Base-by-base conservation (phyloP, 1,140 invertebrate genomes). In the Centruroides vittatus region DNA sequence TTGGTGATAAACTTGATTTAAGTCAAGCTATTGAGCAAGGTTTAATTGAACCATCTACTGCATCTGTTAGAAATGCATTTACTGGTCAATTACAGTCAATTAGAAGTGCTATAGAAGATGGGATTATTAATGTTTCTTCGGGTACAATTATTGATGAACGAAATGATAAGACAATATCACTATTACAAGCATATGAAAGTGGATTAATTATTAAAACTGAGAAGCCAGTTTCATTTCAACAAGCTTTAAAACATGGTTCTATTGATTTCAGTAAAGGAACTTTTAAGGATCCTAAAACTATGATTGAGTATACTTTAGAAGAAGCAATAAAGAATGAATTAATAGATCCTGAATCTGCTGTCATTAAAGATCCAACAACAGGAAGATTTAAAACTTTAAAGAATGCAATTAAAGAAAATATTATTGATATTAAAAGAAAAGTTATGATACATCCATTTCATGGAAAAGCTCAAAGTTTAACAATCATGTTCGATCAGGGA, bases 181-280 rank as follows among this genome's bases (percentile, higher is more conserved):
- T 94, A 71, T 76, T 86, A 62, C 90, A 92, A 78, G 93, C 93
- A 67, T 79, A 84, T 71, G 85, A 93, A 71, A 84, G 84, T 74
- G 88, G 90, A 70, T 85, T 86, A 75, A 82, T 93, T 66, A 80
- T 93, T 75, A 82, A 89, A 72, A 88, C 88, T 72, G 86, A 89
- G 82, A 86, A 88, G 71, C 83, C 89, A 88, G 90, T 93, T 53
- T 53, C 51, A 34, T 53, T 58, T 3, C 75, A 78, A 34, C 80
- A 85, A 69, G 85, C 88, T 2, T 80, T 95, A 50, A 75, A 81
- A 66, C 77, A 73, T 47, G 82, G 83, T 59, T 77, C 93, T 3
- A 78, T 95, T 53, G 85, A 92, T 76, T 81, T 83, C 0, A 79
- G 84, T 36, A 85, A 83, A 23, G 86, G 87, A 1, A 81, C 83